Evolutionary conservation across 2,113 vertebrate species (phyloP).

Genomic region (Echinops telfairi): DNA sequence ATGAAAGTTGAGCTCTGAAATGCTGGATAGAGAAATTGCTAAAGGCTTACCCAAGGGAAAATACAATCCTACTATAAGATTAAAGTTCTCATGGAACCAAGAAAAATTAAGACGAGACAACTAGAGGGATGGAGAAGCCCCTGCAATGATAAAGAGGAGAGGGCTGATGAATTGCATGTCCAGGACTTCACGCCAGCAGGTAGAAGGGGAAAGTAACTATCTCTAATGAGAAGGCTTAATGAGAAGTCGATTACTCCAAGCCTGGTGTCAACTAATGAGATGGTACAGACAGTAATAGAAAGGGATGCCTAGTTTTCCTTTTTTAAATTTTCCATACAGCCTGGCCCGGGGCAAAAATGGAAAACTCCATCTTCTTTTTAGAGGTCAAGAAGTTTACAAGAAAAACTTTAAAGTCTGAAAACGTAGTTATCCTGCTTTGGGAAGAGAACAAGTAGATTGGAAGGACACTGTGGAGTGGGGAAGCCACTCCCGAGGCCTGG

Average conservation of each 20-base stretch:
- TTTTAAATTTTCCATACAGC: background rate
- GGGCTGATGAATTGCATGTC: constrained; percentile 23
- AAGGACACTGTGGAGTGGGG: background rate
- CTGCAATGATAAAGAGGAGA: constrained; percentile 51
- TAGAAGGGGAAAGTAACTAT: constrained; percentile 38
- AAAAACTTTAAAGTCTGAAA: constrained; percentile 28
- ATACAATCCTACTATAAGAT: constrained; percentile 37
- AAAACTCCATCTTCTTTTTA: constrained; percentile 20
- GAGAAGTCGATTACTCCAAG: constrained; percentile 63
- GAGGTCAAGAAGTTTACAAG: constrained; percentile 47
- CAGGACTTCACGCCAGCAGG: constrained; percentile 26
- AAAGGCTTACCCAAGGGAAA: constrained; percentile 43
- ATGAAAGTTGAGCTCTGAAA: constrained; percentile 53
- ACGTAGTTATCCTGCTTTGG: background rate
- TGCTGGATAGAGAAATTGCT: constrained; percentile 16
- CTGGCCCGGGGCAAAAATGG: background rate
- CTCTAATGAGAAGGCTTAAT: constrained; percentile 63
- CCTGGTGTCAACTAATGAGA: constrained; percentile 15
- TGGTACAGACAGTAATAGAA: constrained; percentile 32
- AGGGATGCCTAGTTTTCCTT: background rate
- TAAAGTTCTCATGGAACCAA: constrained; percentile 60
- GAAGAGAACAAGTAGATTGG: background rate
- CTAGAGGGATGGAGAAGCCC: constrained; percentile 28
- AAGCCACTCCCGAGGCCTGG: rapidly evolving
- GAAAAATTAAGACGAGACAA: constrained; percentile 41